phyloP scores from a whole-genome alignment of 1,140 invertebrate genomes.

The Polypedilum pembai region DNA sequence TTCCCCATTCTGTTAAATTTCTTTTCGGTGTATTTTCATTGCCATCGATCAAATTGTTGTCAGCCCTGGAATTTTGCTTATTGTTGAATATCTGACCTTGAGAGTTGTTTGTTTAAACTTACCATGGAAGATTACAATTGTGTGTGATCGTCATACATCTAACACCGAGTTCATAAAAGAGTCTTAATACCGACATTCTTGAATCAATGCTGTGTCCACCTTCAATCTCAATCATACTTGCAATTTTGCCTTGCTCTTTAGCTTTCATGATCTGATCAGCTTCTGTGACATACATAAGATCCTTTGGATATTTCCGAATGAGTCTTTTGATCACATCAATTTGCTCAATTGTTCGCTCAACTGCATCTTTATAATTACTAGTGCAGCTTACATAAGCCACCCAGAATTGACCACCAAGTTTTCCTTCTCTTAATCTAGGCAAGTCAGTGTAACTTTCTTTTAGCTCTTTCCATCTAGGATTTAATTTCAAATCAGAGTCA shows the following conservation, averaged over 20 bases:
- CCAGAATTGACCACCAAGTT: constrained; percentile 50
- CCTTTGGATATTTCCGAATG: constrained; percentile 52
- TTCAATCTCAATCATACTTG: constrained; percentile 65
- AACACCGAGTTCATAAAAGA: constrained; percentile 68
- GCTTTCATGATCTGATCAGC: constrained; percentile 44
- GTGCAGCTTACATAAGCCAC: constrained; percentile 55
- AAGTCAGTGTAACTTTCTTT: constrained; percentile 66
- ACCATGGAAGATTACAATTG: constrained; percentile 69
- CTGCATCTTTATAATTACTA: constrained; percentile 59
- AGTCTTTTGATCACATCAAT: constrained; percentile 73
- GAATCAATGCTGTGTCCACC: constrained; percentile 72
- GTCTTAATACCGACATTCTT: constrained; percentile 63
- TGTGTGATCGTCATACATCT: constrained; percentile 73
- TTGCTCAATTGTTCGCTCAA: constrained; percentile 67
- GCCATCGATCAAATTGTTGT: constrained; percentile 38
- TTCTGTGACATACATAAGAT: constrained; percentile 51
- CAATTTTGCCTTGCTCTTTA: constrained; percentile 53
- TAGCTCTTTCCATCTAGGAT: constrained; percentile 64
- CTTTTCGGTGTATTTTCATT: neutral
- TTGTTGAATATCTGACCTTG: too few species aligned
- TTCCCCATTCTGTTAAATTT: constrained; percentile 52
- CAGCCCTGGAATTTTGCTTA: constrained; percentile 66
- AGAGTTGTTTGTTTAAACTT: too few species aligned
- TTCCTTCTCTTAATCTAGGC: constrained; percentile 54
- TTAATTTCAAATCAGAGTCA: constrained; percentile 54